phyloP scores from a whole-genome alignment of 2,113 vertebrate species.

The Vireo altiloquus region DNA sequence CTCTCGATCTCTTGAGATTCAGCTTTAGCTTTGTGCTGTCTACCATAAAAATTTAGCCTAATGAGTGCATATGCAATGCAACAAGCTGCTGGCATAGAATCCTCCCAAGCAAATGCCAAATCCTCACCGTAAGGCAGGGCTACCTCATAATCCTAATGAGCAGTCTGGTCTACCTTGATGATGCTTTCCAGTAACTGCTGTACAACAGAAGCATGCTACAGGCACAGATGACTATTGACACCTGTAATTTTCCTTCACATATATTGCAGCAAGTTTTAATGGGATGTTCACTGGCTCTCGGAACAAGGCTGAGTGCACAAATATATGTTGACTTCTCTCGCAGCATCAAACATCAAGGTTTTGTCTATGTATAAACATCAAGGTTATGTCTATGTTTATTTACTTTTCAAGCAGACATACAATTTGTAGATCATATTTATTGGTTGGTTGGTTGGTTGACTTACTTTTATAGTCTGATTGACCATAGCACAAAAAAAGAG shows the following conservation, averaged over 20 bases:
- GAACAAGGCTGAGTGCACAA: neutral
- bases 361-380: neutral
- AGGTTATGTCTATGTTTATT: neutral
- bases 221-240: neutral
- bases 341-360: neutral
- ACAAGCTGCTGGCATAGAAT: rapidly evolving
- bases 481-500: neutral
- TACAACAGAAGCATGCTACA: neutral
- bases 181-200: neutral
- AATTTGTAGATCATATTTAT: neutral
- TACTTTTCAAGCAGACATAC: neutral
- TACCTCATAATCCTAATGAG: neutral
- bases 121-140: neutral
- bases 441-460: neutral
- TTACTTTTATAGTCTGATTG: neutral
- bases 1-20: neutral
- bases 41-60: neutral
- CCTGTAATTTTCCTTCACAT: neutral
- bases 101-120: neutral
- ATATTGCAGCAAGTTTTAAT: neutral
- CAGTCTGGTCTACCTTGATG: neutral
- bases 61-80: rapidly evolving
- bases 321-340: neutral
- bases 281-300: neutral
- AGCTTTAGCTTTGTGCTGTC: neutral